A percentile compares a stretch with the other conserved stretches of the same genome.
Conservation (phyloP, 1,140 invertebrate genomes). For the Microplitis demolitor region DNA sequence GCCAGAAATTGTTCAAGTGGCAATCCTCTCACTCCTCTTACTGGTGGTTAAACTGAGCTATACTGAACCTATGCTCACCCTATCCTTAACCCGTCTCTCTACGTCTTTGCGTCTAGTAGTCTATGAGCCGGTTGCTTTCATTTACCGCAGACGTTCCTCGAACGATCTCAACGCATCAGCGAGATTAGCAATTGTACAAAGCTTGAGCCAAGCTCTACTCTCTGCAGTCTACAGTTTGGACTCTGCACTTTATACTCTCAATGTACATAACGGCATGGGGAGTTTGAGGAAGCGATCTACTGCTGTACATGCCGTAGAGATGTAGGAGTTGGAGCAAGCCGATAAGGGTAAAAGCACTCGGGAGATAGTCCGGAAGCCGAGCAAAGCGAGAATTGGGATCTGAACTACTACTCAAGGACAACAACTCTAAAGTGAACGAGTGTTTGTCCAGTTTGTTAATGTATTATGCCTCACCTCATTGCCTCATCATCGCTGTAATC, state of each 20-base stretch:
- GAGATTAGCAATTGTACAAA: slow-evolving; percentile 36
- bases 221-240: no score
- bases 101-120: not conserved
- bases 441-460: slow-evolving; percentile 9
- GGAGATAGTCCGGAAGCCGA: slow-evolving; percentile 11
- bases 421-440: slow-evolving; percentile 27
- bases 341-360: not conserved
- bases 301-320: no score
- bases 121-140: not conserved
- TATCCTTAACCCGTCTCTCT: no score
- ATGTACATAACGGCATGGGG: not conserved
- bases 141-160: not conserved
- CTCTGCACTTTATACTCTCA: not conserved
- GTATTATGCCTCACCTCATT: slow-evolving; percentile 68
- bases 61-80: no score
- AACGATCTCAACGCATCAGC: slow-evolving; percentile 23
- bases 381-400: slow-evolving; percentile 10
- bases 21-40: not conserved
- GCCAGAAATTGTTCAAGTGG: slow-evolving; percentile 14
- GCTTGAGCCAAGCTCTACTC: not conserved
- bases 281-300: not conserved
- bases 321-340: not conserved
- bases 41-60: not conserved
- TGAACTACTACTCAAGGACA: not conserved
- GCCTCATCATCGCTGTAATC: slow-evolving; percentile 90